Evolutionary conservation across 1,140 invertebrate genomes (phyloP), one percentile per base, ranked within the genome.

Genomic region (Leguminivora glycinivorella): DNA sequence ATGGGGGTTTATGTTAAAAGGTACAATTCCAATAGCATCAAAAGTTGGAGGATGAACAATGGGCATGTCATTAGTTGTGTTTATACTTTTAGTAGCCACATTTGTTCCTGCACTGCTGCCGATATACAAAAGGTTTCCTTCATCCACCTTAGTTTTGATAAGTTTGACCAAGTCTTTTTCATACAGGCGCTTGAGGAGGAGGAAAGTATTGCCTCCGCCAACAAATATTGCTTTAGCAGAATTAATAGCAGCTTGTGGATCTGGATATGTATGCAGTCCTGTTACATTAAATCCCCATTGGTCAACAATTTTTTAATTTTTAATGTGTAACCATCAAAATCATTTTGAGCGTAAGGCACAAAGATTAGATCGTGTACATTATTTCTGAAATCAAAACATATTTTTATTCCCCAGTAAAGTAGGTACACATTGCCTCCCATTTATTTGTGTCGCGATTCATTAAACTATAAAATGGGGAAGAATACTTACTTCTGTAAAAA

Each of bases 1-100:
- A 87, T 97, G 96, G 38, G 96, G 95, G 88, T 97, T 97, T 52
- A 97, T 96, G 85, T 97, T 97, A 83, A 97, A 97, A 3, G 96
- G 95, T 3, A 97, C 94, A 14, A 97, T 92, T 19, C 91, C 92
- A 47, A 97, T 88, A 6, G 95, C 96, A 72, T 94, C 90, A 90
- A 97, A 96, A 69, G 90, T 93, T 24, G 95, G 95, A 72, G 96
- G 96, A 86, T 94, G 95, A 47, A 95, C 94, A 68, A 97, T 96
- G 4, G 96, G 96, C 96, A 96, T 97, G 87, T 97, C 96, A 93
- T 96, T 97, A 70, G 96, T 97, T 60, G 96, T 96, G 79, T 94
- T 93, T 73, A 97, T 97, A 77, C 94, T 95, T 69, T 92, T 87
- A 17, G 96, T 96, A 17, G 96, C 95, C 9, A 97, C 95, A 93